Conservation (phyloP, 2,113 vertebrate species). For the Glaucidium brasilianum region DNA sequence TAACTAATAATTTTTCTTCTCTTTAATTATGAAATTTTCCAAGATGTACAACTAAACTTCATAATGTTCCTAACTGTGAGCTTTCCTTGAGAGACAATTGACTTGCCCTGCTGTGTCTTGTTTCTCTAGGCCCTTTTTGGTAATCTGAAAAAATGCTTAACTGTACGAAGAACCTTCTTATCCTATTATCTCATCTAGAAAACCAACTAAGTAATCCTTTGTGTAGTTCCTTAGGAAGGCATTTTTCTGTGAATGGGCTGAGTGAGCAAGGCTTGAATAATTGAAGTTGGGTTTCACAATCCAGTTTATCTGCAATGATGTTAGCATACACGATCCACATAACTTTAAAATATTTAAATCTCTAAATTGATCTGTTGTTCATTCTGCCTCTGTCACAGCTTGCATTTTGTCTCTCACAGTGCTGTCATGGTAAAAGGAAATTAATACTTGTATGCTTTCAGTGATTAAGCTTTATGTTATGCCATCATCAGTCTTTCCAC, state of each 20-base stretch:
- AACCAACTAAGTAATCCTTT: neutral
- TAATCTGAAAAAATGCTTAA: neutral
- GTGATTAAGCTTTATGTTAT: neutral
- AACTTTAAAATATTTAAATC: conserved; percentile 21
- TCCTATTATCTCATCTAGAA: neutral
- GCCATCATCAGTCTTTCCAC: neutral
- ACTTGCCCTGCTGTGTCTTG: neutral
- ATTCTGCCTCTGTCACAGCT: neutral
- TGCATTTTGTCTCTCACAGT: neutral
- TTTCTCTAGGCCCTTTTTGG: neutral
- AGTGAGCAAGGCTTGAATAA: neutral
- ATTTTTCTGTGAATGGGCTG: neutral
- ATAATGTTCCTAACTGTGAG: fast-evolving
- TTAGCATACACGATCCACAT: neutral
- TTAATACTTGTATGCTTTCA: neutral
- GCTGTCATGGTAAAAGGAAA: neutral
- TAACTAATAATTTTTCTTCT: neutral
- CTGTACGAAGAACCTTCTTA: neutral
- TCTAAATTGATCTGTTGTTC: neutral
- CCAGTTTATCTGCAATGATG: neutral
- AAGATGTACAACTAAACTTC: neutral
- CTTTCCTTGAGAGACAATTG: neutral
- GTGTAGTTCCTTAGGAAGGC: neutral
- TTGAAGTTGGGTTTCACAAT: neutral
- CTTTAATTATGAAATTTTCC: neutral